These are phyloP conservation scores for Musca domestica DNA, from an alignment of 1,140 invertebrate species.

Conservation along the genomic window DNA sequence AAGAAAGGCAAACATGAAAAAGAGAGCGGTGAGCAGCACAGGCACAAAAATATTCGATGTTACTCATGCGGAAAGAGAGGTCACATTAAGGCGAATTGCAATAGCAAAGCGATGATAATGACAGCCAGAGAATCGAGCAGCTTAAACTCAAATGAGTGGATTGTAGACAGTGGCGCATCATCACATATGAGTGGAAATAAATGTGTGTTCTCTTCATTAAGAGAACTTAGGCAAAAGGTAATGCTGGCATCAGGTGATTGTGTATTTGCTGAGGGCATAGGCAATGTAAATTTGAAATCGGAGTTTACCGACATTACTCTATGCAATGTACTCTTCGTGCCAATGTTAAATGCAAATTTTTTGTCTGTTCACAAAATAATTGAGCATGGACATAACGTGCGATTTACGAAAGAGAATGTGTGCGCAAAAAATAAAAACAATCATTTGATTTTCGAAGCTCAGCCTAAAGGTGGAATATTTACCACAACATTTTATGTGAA, in stretches of 20 bases:
- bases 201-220: too few species aligned
- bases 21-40: background rate
- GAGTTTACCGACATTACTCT: too few species aligned
- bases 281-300: constrained; percentile 34
- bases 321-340: too few species aligned
- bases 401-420: background rate
- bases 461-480: too few species aligned
- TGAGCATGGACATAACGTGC: background rate
- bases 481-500: background rate
- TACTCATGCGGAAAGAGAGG: constrained; percentile 11
- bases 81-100: too few species aligned
- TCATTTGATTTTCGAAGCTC: background rate
- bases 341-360: too few species aligned
- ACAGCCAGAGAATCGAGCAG: background rate
- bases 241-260: background rate
- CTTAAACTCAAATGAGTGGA: background rate
- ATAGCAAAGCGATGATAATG: background rate
- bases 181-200: too few species aligned
- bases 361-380: too few species aligned
- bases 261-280: background rate
- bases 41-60: background rate
- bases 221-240: constrained; percentile 2
- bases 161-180: too few species aligned
- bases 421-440: background rate
- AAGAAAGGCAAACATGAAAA: background rate